Evolutionary conservation across 1,140 invertebrate species (phyloP).

Genomic region (Danaus plexippus): DNA sequence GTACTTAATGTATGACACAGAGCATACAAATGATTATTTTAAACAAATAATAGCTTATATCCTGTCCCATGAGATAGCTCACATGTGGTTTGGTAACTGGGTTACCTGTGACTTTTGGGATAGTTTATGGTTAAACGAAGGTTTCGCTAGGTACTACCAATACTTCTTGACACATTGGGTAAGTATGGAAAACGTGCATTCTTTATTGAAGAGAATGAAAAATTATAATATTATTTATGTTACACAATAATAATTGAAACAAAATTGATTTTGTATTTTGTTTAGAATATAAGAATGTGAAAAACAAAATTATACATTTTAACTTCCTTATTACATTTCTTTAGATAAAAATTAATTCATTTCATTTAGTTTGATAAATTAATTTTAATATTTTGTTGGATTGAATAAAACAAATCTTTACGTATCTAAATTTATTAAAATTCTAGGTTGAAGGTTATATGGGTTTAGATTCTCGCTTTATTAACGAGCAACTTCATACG

Average conservation of each 20-base stretch:
- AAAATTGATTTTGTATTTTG: too few species aligned
- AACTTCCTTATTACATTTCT: too few species aligned
- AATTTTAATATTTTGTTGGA: too few species aligned
- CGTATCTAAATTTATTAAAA: background rate
- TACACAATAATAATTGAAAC: too few species aligned
- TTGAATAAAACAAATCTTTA: too few species aligned
- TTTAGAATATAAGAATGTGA: too few species aligned
- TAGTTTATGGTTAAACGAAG: slow-evolving; percentile 79
- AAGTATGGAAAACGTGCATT: too few species aligned
- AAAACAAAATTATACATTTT: too few species aligned
- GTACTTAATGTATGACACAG: slow-evolving; percentile 71
- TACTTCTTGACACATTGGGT: slow-evolving; percentile 73
- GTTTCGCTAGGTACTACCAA: slow-evolving; percentile 79
- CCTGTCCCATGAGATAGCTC: slow-evolving; percentile 77
- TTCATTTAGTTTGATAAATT: too few species aligned
- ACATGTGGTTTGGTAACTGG: slow-evolving; percentile 80
- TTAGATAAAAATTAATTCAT: too few species aligned
- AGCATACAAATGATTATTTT: slow-evolving; percentile 57
- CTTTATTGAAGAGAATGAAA: background rate
- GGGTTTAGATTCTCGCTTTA: slow-evolving; percentile 72
- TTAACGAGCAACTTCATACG: slow-evolving; percentile 76
- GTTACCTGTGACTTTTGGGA: slow-evolving; percentile 81
- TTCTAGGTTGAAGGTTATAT: slow-evolving; percentile 67
- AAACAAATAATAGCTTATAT: slow-evolving; percentile 73
- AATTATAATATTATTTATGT: background rate